These are phyloP conservation scores for Lithobates pipiens DNA, from an alignment of 2,797 vertebrate species.

Conservation along the genomic window DNA sequence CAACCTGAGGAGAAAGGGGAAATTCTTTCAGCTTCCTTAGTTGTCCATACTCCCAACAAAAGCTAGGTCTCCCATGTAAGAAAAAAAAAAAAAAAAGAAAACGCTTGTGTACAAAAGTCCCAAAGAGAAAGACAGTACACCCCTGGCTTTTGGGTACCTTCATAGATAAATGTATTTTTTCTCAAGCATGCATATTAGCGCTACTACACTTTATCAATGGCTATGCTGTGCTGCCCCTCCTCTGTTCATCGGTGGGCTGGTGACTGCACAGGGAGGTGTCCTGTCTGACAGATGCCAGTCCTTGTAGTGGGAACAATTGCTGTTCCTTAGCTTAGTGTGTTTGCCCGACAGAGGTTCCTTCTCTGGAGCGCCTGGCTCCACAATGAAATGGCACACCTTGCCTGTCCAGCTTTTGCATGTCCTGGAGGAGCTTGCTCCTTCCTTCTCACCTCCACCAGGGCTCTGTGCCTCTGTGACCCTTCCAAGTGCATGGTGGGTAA, in stretches of 20 bases:
- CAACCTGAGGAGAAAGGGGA: too few species aligned
- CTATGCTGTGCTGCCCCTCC: neutral
- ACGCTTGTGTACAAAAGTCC: too few species aligned
- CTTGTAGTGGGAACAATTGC: conserved; percentile 30
- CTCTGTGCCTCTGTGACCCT: conserved; percentile 33
- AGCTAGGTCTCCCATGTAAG: too few species aligned
- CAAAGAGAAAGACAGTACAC: too few species aligned
- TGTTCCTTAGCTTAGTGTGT: conserved; percentile 50
- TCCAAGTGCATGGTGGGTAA: conserved; percentile 4
- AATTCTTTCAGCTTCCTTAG: too few species aligned
- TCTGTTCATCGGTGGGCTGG: conserved; percentile 1
- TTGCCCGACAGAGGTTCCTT: conserved; percentile 29
- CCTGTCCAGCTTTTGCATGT: neutral
- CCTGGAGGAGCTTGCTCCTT: conserved; percentile 3
- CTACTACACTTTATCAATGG: too few species aligned
- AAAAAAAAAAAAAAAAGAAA: too few species aligned
- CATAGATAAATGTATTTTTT: too few species aligned
- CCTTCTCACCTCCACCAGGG: conserved; percentile 6
- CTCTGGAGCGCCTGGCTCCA: conserved; percentile 43
- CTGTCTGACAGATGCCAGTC: conserved; percentile 24
- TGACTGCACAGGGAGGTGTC: conserved; percentile 11
- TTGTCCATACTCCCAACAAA: too few species aligned
- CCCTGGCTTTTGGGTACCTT: too few species aligned
- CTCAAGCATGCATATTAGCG: too few species aligned
- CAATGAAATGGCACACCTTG: neutral